Conservation (phyloP, 1,140 invertebrate genomes). For the Trichomalopsis sarcophagae region DNA sequence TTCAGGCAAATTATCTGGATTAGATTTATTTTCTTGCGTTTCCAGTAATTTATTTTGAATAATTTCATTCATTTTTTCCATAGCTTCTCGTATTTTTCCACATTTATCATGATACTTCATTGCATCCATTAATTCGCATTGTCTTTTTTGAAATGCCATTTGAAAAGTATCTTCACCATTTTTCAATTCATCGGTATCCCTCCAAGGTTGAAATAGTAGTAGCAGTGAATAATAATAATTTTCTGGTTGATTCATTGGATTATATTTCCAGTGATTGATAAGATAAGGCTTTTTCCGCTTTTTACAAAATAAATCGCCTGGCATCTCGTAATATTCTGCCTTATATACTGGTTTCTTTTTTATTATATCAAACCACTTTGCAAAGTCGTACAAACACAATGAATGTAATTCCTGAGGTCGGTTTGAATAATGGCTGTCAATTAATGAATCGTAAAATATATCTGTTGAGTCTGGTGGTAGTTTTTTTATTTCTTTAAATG, state of each 20-base stretch:
- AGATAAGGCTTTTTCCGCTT: slow-evolving; percentile 51
- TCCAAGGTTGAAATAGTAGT: slow-evolving; percentile 56
- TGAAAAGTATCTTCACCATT: slow-evolving; percentile 40
- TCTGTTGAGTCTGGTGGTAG: slow-evolving; percentile 54
- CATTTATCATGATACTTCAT: slow-evolving; percentile 53
- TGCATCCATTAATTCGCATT: slow-evolving; percentile 43
- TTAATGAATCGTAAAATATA: slow-evolving; percentile 58
- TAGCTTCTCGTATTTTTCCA: slow-evolving; percentile 42
- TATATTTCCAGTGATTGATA: slow-evolving; percentile 57
- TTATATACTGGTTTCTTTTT: slow-evolving; percentile 46
- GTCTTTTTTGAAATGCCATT: slow-evolving; percentile 47
- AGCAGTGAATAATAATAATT: slow-evolving; percentile 53
- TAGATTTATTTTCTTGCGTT: slow-evolving; percentile 20
- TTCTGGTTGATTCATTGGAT: slow-evolving; percentile 53
- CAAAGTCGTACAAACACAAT: slow-evolving; percentile 55
- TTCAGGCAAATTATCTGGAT: slow-evolving; percentile 1
- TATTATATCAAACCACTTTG: slow-evolving; percentile 52
- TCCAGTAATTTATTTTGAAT: slow-evolving; percentile 46
- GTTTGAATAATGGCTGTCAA: slow-evolving; percentile 60
- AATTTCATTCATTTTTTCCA: slow-evolving; percentile 50
- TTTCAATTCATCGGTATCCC: slow-evolving; percentile 52
- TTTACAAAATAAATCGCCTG: slow-evolving; percentile 47
- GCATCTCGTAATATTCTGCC: slow-evolving; percentile 39
- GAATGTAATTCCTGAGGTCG: slow-evolving; percentile 52
- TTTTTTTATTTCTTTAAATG: slow-evolving; percentile 55